Conservation (phyloP, 2,113 vertebrate species). For the Egretta garzetta region DNA sequence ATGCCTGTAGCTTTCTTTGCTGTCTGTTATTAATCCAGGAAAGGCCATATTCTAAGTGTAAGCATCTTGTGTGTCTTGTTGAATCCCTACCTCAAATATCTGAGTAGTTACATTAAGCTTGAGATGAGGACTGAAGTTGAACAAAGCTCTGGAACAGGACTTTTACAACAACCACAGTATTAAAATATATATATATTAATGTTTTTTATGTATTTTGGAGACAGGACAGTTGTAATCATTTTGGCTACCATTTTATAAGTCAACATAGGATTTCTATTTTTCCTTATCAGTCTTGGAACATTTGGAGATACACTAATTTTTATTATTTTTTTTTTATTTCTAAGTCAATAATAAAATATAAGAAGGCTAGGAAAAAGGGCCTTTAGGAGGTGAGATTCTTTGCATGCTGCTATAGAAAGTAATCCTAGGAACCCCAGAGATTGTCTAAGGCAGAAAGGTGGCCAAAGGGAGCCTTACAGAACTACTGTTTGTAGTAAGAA, state of each 20-base stretch:
- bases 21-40: background rate
- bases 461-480: background rate
- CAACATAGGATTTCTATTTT: accelerated
- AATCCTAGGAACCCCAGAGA: background rate
- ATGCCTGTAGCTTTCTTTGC: accelerated
- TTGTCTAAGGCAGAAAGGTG: background rate
- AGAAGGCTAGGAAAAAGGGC: background rate
- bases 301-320: too few species aligned
- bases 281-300: too few species aligned
- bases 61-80: background rate
- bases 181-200: too few species aligned
- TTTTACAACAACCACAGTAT: background rate
- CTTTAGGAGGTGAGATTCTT: background rate
- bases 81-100: background rate
- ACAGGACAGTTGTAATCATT: background rate
- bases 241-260: background rate
- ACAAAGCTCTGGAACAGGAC: background rate
- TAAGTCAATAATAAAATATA: background rate
- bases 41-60: background rate
- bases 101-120: background rate
- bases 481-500: background rate
- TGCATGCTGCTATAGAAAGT: background rate
- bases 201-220: background rate
- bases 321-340: too few species aligned
- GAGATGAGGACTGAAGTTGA: background rate